Percentiles rank a stretch among this genome's conserved stretches.
These are phyloP conservation scores for Monopterus albus DNA, from an alignment of 2,113 vertebrate species.

Conservation along the genomic window DNA sequence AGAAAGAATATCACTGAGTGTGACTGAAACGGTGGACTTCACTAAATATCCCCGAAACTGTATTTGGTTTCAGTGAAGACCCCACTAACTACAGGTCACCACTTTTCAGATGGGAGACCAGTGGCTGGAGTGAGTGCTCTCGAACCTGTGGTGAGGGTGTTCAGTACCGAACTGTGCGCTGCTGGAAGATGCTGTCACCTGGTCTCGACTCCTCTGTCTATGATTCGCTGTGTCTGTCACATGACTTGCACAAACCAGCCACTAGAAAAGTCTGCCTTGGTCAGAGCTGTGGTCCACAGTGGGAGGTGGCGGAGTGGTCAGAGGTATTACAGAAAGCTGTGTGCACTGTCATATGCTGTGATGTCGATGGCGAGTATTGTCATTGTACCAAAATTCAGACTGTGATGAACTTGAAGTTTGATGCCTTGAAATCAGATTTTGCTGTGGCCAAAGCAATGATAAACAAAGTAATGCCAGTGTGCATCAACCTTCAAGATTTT, in stretches of 20 bases:
- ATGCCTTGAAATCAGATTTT: too few relatives aligned
- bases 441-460: too few relatives aligned
- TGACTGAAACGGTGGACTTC: too few relatives aligned
- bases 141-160: slow-evolving; percentile 88
- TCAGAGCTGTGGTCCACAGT: slow-evolving; percentile 90
- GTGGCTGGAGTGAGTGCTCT: slow-evolving; percentile 91
- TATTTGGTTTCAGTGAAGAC: accelerated
- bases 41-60: too few relatives aligned
- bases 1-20: too few relatives aligned
- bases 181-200: slow-evolving; percentile 92
- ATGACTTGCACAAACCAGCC: slow-evolving; percentile 87
- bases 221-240: slow-evolving; percentile 86
- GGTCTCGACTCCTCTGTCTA: slow-evolving; percentile 92
- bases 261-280: slow-evolving; percentile 88
- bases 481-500: too few relatives aligned
- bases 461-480: too few relatives aligned
- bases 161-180: slow-evolving; percentile 89
- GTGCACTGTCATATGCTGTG: not conserved
- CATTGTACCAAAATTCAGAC: too few relatives aligned
- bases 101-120: slow-evolving; percentile 89
- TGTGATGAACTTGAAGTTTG: too few relatives aligned
- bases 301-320: slow-evolving; percentile 88
- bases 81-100: not conserved
- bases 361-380: not conserved
- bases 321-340: slow-evolving; percentile 76